phyloP scores from a whole-genome alignment of 2,888 invertebrate species.

The Microdon myrmicae region DNA sequence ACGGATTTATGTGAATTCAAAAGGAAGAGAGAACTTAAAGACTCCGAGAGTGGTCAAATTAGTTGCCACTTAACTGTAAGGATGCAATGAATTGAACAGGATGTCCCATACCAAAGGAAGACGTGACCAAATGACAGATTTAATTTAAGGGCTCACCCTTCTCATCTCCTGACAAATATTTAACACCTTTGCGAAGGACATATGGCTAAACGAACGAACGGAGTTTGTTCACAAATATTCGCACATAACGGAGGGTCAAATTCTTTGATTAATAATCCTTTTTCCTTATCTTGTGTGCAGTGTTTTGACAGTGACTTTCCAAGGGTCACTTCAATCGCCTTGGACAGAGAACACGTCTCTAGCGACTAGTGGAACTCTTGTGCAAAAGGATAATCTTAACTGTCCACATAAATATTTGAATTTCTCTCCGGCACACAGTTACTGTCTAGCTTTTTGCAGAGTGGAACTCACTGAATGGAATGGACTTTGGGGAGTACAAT shows the following conservation, averaged over 20 bases:
- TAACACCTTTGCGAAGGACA: conserved; percentile 32
- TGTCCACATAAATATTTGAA: conserved; percentile 66
- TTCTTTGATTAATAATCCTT: conserved; percentile 65
- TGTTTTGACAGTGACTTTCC: conserved; percentile 47
- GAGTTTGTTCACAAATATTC: conserved; percentile 3
- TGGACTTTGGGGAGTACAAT: conserved; percentile 36
- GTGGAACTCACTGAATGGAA: conserved; percentile 13
- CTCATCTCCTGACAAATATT: conserved; percentile 34
- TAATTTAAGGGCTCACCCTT: conserved; percentile 12
- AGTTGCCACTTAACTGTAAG: conserved; percentile 33
- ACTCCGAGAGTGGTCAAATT: conserved; percentile 15
- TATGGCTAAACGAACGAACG: conserved; percentile 15
- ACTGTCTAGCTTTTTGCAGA: conserved; percentile 6
- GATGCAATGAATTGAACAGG: too few relatives aligned
- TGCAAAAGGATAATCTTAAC: conserved; percentile 63
- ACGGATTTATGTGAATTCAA: conserved; percentile 52
- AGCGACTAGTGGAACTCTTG: conserved; percentile 11
- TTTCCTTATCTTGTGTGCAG: conserved; percentile 53
- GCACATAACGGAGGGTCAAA: conserved; percentile 55
- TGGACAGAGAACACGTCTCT: conserved; percentile 5
- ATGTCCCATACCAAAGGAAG: too few relatives aligned
- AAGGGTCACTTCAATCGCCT: conserved; percentile 39
- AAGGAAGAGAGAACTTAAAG: conserved; percentile 1
- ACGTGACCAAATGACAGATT: conserved; percentile 21
- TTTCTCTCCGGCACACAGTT: conserved; percentile 40